Percentiles rank a stretch among this genome's conserved stretches.
Evolutionary conservation across 2,797 vertebrate genomes (phyloP).

Genomic region (Tapera naevia): DNA sequence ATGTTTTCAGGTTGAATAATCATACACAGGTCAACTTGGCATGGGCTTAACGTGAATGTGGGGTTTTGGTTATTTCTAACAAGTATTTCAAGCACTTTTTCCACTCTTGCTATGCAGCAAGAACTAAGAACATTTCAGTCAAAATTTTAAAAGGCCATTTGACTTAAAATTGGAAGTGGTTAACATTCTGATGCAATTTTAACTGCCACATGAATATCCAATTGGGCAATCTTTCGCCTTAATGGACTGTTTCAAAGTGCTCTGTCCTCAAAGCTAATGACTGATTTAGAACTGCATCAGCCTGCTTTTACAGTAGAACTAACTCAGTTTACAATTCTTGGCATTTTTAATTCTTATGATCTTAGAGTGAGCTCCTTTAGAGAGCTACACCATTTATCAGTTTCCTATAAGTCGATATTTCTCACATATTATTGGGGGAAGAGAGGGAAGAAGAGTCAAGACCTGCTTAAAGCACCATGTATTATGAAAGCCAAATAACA

Average conservation of each 20-base stretch:
- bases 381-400: neutral
- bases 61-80: conserved; percentile 22
- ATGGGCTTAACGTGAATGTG: neutral
- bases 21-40: conserved; percentile 1
- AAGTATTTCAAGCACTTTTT: neutral
- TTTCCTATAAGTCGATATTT: neutral
- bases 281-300: neutral
- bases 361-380: neutral
- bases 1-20: neutral
- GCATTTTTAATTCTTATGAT: neutral
- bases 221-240: conserved; percentile 32
- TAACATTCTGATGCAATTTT: conserved; percentile 35
- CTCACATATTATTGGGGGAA: neutral
- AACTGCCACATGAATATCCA: conserved; percentile 17
- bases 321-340: neutral
- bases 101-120: neutral
- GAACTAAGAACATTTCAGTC: conserved; percentile 18
- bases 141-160: conserved; percentile 26
- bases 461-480: neutral
- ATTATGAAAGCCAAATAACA: neutral
- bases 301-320: neutral
- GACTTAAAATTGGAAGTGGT: conserved; percentile 15
- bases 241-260: neutral
- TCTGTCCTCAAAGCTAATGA: conserved; percentile 1
- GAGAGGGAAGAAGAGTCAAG: neutral